phyloP scores from a whole-genome alignment of 1,140 invertebrate species.

The Homarus americanus region DNA sequence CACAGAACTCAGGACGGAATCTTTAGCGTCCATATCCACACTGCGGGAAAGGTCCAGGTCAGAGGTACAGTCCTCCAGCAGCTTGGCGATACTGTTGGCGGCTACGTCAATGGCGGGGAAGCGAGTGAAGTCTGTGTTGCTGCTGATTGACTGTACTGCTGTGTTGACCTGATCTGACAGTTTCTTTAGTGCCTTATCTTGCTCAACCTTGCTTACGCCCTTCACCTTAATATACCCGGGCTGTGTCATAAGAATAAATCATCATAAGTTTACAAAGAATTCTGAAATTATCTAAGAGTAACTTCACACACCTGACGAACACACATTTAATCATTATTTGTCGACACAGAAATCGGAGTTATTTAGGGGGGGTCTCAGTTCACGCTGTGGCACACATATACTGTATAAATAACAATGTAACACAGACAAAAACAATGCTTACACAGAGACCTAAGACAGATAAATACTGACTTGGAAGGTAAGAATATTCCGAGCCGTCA shows the following conservation, averaged over 20 bases:
- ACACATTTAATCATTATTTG: too few species aligned
- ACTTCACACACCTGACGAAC: too few species aligned
- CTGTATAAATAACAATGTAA: too few species aligned
- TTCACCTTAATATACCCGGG: not conserved
- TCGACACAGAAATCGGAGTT: too few species aligned
- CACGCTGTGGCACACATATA: too few species aligned
- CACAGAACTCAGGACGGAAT: too few species aligned
- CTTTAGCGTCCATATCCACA: not conserved
- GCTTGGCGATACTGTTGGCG: not conserved
- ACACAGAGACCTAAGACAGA: too few species aligned
- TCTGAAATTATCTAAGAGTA: too few species aligned
- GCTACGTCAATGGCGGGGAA: not conserved
- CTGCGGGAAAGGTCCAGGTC: not conserved
- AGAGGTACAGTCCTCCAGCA: not conserved
- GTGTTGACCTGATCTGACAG: not conserved
- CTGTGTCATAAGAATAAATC: too few species aligned
- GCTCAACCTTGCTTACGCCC: not conserved
- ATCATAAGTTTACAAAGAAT: too few species aligned
- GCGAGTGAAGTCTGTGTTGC: not conserved
- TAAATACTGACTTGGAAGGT: conserved; percentile 30
- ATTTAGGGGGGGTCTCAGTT: too few species aligned
- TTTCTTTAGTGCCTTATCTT: not conserved
- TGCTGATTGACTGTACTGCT: not conserved
- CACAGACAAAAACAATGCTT: too few species aligned
- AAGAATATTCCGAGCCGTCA: conserved; percentile 47